Base-by-base conservation (phyloP, 2,113 vertebrate species). In the Macquaria ambigua region DNA sequence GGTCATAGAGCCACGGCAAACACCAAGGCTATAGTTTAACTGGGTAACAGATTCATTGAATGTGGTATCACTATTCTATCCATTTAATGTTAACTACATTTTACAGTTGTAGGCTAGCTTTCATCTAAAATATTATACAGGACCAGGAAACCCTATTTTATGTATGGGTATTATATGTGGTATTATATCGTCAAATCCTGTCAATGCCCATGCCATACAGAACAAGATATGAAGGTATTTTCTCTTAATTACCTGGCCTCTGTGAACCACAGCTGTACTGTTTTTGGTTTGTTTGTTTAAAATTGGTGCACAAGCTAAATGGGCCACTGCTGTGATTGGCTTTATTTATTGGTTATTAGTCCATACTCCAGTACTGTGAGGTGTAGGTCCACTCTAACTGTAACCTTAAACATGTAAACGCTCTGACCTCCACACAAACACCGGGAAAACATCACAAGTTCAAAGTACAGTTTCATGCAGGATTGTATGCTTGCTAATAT, bases 241-340 rank as follows among this genome's bases (percentile, higher is more conserved):
- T n/a, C n/a, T n/a, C n/a, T n/a, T n/a, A n/a, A n/a, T 28, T 68
- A 46, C 23, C 23, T 25, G 41, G 50, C 12, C 46, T 52, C 9
- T 12, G 7, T 70, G 28, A 23, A 50, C 21, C 52, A 66, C 10
- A 43, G 25, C 43, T 66, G n/a, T 58, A 6, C 11, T 79, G 53
- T 15, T 23, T 48, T 23, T 15, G 16, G 67, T n/a, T n/a, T n/a
- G n/a, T n/a, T n/a, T 41, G 8, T n/a, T 77, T 46, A n/a, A 37
- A 78, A 48, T 46, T 70, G 58, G 21, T 52, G 18, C n/a, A 56
- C 39, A 71, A 56, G 48, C 31, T 20, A 74, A 74, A 66, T 43
- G 8, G 10, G 28, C 20, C 58, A n/a, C 11, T 46, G 46, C 37
- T 46, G 14, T 6, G 21, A 61, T 43, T 79, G 23, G 21, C 39